A percentile compares a stretch with the other conserved stretches of the same genome.
Conservation (phyloP, 2,113 vertebrate species). For the Microtus ochrogaster region DNA sequence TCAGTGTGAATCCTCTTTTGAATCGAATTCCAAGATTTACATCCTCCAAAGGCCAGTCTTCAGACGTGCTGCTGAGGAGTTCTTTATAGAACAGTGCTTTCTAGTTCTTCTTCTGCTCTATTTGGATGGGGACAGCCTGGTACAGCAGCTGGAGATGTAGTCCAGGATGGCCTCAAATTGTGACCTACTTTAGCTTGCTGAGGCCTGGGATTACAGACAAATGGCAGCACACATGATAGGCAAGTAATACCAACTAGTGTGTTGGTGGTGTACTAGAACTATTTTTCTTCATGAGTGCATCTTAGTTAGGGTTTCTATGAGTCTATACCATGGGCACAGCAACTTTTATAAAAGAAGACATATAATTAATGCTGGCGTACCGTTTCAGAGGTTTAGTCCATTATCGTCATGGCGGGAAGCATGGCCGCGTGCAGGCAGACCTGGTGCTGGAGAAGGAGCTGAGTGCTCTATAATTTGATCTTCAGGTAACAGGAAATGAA, state of each 20-base stretch:
- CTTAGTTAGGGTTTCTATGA: not conserved
- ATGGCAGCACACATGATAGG: not conserved
- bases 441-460: not conserved
- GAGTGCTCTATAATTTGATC: not conserved
- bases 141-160: not conserved
- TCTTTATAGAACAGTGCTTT: constrained; percentile 53
- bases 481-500: not conserved
- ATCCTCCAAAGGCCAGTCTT: constrained; percentile 45
- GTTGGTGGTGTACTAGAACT: not conserved
- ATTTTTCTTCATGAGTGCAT: not conserved
- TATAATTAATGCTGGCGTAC: not conserved
- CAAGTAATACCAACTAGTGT: not conserved
- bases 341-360: not conserved
- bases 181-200: not conserved
- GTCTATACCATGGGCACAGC: not conserved
- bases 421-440: not conserved
- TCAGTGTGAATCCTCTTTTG: constrained; percentile 59
- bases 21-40: constrained; percentile 63
- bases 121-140: no score
- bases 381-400: not conserved
- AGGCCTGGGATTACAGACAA: not conserved
- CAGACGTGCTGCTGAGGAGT: constrained; percentile 40
- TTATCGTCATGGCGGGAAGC: not conserved
- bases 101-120: not conserved
- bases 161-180: not conserved